phyloP scores from a whole-genome alignment of 2,113 vertebrate genomes.

The Calonectris borealis region DNA sequence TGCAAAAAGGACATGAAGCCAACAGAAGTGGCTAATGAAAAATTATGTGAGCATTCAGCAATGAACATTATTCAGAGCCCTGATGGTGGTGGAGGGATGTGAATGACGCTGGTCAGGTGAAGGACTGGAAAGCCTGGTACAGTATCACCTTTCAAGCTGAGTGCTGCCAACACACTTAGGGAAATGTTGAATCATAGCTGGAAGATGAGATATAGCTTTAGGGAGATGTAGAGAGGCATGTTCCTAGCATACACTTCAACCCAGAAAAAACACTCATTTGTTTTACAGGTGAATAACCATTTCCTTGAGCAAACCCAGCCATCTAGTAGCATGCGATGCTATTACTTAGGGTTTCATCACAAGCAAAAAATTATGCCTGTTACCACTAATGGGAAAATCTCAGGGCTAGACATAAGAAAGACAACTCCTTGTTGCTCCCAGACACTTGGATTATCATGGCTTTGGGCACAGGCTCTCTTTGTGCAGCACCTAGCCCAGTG shows the following conservation, averaged over 20 bases:
- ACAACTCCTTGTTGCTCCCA: background rate
- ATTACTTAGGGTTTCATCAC: background rate
- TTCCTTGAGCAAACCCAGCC: background rate
- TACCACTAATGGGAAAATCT: background rate
- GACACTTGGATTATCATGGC: background rate
- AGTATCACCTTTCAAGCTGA: constrained; percentile 36
- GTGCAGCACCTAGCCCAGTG: background rate
- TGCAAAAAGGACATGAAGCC: constrained; percentile 4
- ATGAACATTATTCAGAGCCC: background rate
- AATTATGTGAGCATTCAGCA: constrained; percentile 12
- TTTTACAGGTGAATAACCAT: constrained; percentile 29
- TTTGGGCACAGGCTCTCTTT: background rate
- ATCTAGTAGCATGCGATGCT: background rate
- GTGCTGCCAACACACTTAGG: constrained; percentile 29
- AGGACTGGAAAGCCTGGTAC: background rate
- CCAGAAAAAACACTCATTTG: background rate
- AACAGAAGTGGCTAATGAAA: constrained; percentile 43
- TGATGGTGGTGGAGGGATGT: background rate
- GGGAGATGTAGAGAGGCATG: background rate
- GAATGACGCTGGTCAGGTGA: background rate
- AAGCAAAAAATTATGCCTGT: background rate
- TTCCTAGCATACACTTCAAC: background rate
- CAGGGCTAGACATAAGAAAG: background rate
- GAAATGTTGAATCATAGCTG: background rate
- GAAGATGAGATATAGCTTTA: background rate